Evolutionary conservation across 2,888 invertebrate species (phyloP), one percentile per base, ranked within the genome.

Genomic region (Bembecia ichneumoniformis): DNA sequence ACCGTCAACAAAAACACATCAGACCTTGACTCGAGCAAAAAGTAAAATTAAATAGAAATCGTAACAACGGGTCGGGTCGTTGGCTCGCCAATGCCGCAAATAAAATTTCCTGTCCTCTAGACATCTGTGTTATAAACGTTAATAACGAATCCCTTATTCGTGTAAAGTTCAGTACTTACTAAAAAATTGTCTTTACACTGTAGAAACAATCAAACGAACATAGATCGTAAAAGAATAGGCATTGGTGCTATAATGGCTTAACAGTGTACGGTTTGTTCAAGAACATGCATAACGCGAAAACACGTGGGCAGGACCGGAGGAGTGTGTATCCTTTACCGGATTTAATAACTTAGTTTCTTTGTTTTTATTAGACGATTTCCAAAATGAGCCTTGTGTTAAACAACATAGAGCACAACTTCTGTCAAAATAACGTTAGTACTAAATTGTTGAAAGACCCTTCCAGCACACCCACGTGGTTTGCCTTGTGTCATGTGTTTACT

Each of bases 271-370:
- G 13, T 40, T 7, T 13, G 40, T 5, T 13, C 13, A 40, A 40
- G n/a, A 40, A 40, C n/a, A 40, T 40, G 40, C 40, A 59, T 49
- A 44, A 40, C 40, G 50, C 57, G 52, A 62, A 63, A 68, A 63
- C 68, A 71, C 63, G 76, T 75, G 69, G 74, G 74, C 55, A 57
- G 74, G 57, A 71, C 70, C 62, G 65, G 71, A 64, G 9, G 28
- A 13, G 64, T 66, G 51, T 48, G 55, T 57, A 60, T 71, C 66
- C 67, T 69, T 68, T 49, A 49, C 40, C 49, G 35, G 9, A 46
- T 50, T 46, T 40, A 40, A 40, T 40, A 40, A 40, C 40, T 40
- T 40, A 40, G n/a, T 40, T 10, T 13, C 40, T 40, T 40, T 14
- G 40, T 14, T 40, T 40, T 11, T 40, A 11, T n/a, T 14, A 3